phyloP scores from a whole-genome alignment of 2,888 invertebrate species.

The Heliconius cydno region DNA sequence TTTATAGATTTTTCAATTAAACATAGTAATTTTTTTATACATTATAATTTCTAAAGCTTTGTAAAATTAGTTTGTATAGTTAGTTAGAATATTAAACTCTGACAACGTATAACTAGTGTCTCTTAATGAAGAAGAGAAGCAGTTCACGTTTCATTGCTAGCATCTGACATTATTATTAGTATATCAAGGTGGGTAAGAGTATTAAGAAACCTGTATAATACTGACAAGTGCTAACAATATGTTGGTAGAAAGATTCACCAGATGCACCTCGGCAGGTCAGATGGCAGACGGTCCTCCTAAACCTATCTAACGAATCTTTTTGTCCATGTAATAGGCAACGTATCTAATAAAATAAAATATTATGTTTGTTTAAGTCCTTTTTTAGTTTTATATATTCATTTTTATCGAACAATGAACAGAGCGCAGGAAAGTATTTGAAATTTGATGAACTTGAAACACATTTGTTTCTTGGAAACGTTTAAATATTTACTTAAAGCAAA shows the following conservation, averaged over 20 bases:
- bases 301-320: neutral
- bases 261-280: neutral
- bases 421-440: neutral
- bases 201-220: neutral
- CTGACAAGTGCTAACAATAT: neutral
- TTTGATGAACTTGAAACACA: neutral
- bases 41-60: neutral
- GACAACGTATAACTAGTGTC: too few relatives aligned
- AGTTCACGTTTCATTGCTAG: too few relatives aligned
- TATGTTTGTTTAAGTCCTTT: neutral
- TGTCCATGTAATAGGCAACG: neutral
- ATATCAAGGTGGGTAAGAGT: neutral
- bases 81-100: too few relatives aligned
- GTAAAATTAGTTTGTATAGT: too few relatives aligned
- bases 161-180: too few relatives aligned
- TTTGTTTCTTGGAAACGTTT: neutral
- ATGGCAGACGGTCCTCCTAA: neutral
- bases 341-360: neutral
- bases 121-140: too few relatives aligned
- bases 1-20: constrained; percentile 9
- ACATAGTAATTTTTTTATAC: neutral
- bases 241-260: neutral
- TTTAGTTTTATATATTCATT: neutral
- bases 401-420: neutral
- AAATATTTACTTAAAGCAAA: neutral